Base-by-base conservation (phyloP, 2,797 vertebrate genomes). In the Holocentrus rufus region DNA sequence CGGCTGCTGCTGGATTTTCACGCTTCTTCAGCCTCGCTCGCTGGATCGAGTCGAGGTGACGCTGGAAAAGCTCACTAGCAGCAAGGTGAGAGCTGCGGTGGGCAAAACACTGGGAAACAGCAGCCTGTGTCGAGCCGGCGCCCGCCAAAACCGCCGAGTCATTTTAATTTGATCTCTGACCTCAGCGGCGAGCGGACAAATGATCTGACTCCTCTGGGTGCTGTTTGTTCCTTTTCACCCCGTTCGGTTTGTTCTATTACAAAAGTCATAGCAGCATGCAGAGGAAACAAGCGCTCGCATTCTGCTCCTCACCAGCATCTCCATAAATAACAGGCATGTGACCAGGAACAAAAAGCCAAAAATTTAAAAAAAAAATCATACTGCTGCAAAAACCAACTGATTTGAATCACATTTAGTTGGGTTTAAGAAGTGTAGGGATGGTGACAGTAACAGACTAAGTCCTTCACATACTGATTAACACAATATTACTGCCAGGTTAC, bases 131-230 rank as follows among this genome's bases (percentile, higher is more conserved):
- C 81, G 59, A 39, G 57, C 23, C 61, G 70, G 46, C 69, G 57
- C 55, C 69, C 56, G 70, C 68, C 20, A 78, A 27, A 74, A 84
- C 61, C 39, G 59, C 61, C 4, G 25, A 44, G 77, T 70, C 66
- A 31, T 61, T 36, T 72, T 17, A 57, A 84, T 77, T 80, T 74
- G 81, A 88, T 82, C 73, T 81, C 36, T 47, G 81, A 87, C 81
- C 75, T 81, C 31, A 34, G 76, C 15, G 0, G 60, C n/a, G 54
- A 53, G 27, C 25, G 50, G 23, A 59, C 63, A 49, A 8, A 0
- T 6, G 2, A 74, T 79, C 7, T 50, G 25, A 55, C 18, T 39
- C 39, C 22, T 44, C 49, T 18, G 36, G 52, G 18, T 23, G 42
- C 14, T 39, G 1, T 22, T 42, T 13, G 11, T 42, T 27, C 15